phyloP scores from a whole-genome alignment of 2,113 vertebrate genomes.

The Rostratula benghalensis region DNA sequence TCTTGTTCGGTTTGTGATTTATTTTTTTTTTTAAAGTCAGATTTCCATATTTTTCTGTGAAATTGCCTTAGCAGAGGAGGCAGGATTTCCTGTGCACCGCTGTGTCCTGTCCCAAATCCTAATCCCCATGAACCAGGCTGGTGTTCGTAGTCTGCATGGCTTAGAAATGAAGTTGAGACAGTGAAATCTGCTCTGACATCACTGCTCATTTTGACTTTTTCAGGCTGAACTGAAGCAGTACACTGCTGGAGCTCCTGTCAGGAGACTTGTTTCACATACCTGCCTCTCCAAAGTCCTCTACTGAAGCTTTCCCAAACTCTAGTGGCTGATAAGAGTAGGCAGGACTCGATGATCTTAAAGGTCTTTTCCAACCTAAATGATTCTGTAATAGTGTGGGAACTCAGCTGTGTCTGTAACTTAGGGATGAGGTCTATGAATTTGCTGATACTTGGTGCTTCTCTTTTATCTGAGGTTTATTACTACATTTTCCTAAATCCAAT shows the following conservation, averaged over 20 bases:
- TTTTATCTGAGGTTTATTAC: too few species aligned
- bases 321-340: not conserved
- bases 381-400: not conserved
- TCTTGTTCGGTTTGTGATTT: not conserved
- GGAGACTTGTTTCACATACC: not conserved
- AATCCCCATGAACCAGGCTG: not conserved
- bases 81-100: not conserved
- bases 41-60: not conserved
- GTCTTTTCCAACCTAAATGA: not conserved
- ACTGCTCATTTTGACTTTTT: not conserved
- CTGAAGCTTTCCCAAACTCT: not conserved
- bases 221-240: not conserved
- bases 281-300: not conserved
- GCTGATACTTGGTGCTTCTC: not conserved
- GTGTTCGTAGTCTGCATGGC: not conserved
- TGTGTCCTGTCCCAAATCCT: not conserved
- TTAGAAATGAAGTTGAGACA: not conserved
- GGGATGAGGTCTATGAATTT: not conserved
- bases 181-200: not conserved
- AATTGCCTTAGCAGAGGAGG: not conserved
- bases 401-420: not conserved
- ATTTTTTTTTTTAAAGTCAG: not conserved
- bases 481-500: too few species aligned
- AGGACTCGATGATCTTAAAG: not conserved
- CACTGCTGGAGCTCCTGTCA: not conserved